Evolutionary conservation across 2,888 invertebrate species (phyloP), one percentile per base, ranked within the genome.

Genomic region (Galerucella calmariensis): DNA sequence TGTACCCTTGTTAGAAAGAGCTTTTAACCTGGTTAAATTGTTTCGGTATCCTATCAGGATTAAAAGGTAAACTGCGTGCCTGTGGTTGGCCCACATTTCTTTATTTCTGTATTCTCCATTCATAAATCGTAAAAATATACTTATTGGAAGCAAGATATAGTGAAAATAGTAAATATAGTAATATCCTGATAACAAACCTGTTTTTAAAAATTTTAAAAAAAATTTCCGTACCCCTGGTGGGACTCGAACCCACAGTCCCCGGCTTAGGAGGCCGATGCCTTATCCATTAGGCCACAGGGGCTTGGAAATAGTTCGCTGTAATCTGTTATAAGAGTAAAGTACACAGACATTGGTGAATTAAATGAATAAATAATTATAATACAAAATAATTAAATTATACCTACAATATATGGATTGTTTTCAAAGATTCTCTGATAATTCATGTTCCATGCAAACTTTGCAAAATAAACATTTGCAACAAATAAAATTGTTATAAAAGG

Each of bases 171-270:
- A 20, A 20, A 20, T 20, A 20, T 20, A 20, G 20, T 20, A 20
- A 20, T 20, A 20, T 20, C 20, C 20, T 48, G 11, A 12, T 4
- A 48, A 48, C 0, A 27, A 1, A 20, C 11, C 11, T 46, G 11
- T 48, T 14, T 48, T 48, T 48, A 48, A 56, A 65, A 59, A 72
- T 20, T 65, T 69, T 11, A 48, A 69, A 75, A 75, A 73, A 76
- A 76, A 59, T 12, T 27, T 1, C 1, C 16, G 87, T 93, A 94
- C 94, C 94, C 93, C 93, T 93, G 93, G 93, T 92, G 93, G 93
- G 93, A 93, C 93, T 93, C 93, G 93, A 93, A 93, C 93, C 92
- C 92, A 92, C 92, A 92, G 92, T 92, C 93, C 92, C 92, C 92
- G 92, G 92, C 92, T 93, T 93, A 93, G 93, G 93, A 93, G 92